Base-by-base conservation (phyloP, 2,888 invertebrate species). In the Pammene fasciana region DNA sequence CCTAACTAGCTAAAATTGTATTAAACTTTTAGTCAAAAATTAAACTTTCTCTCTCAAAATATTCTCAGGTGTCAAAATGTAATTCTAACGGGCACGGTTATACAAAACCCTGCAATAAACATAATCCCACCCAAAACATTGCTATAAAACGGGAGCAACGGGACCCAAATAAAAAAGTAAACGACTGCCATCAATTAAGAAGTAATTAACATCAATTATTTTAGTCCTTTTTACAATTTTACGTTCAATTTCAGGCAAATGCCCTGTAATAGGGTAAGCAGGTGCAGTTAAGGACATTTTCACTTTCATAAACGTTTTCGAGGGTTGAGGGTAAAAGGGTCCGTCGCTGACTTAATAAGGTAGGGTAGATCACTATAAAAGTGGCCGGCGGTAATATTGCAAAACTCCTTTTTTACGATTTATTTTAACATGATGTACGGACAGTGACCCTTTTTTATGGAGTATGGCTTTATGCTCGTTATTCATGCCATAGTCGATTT, bases 261-360 rank as follows among this genome's bases (percentile, higher is more conserved):
- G 75, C 78, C 71, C 73, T 70, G 78, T 80, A 79, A 81, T 77
- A 74, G 78, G 75, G 79, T 78, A 82, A 86, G 82, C 88, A 88
- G 87, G 87, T 88, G 88, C 84, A 85, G 81, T 85, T 84, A 84
- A 87, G 80, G 81, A 83, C 82, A 83, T 87, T 87, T 80, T 85
- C 84, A 84, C 85, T 84, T 85, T 85, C 81, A 85, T 86, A 86
- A 86, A 83, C 83, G 83, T 85, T 67, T 82, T 83, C 74, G 75
- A 80, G 79, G 74, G 75, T 73, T 75, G 75, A 72, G 73, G 73
- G 72, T 72, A 82, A 81, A 84, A 85, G 82, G 86, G 86, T 83
- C 82, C 82, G 79, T 79, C 76, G 79, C 83, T 80, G 86, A 85
- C 87, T 87, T 88, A 87, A 88, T 88, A 86, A 87, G 84, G 79